phyloP scores from a whole-genome alignment of 2,888 invertebrate species.

The Acanthopleura granulata region DNA sequence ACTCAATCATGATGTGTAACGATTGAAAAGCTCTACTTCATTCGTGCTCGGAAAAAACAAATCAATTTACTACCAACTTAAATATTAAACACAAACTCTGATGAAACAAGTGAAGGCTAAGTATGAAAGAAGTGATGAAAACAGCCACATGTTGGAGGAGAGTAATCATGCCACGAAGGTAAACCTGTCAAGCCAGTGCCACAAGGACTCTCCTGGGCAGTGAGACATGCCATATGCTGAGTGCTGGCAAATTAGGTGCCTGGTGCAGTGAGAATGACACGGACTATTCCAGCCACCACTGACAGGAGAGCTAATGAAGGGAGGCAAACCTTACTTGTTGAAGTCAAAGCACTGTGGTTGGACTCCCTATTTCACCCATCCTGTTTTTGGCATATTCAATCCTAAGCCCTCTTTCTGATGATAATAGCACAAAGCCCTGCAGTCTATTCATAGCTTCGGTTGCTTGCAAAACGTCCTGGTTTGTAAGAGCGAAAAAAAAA shows the following conservation, averaged over 20 bases:
- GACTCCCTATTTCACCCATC: slow-evolving; percentile 84
- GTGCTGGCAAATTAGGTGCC: slow-evolving; percentile 6
- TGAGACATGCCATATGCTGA: slow-evolving; percentile 7
- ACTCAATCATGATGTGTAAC: neutral
- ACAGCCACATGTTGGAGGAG: neutral
- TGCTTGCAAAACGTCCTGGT: slow-evolving; percentile 86
- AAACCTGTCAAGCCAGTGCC: neutral
- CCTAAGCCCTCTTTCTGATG: slow-evolving; percentile 96
- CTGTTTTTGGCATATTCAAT: slow-evolving; percentile 99
- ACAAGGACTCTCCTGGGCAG: neutral
- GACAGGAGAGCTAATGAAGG: slow-evolving; percentile 1
- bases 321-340: slow-evolving; percentile 14
- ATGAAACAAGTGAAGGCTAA: neutral
- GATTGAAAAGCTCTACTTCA: neutral
- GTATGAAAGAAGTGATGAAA: neutral
- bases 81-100: no score
- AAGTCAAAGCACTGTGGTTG: slow-evolving; percentile 11
- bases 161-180: neutral
- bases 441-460: slow-evolving; percentile 92
- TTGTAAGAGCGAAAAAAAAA: slow-evolving; percentile 4
- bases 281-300: slow-evolving; percentile 15
- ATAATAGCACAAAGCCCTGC: slow-evolving; percentile 95
- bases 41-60: no score
- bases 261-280: neutral
- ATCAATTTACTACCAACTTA: no score